Percentiles rank a stretch among this genome's conserved stretches.
Conservation (phyloP, 2,888 invertebrate species). For the Augochlorella aurata region DNA sequence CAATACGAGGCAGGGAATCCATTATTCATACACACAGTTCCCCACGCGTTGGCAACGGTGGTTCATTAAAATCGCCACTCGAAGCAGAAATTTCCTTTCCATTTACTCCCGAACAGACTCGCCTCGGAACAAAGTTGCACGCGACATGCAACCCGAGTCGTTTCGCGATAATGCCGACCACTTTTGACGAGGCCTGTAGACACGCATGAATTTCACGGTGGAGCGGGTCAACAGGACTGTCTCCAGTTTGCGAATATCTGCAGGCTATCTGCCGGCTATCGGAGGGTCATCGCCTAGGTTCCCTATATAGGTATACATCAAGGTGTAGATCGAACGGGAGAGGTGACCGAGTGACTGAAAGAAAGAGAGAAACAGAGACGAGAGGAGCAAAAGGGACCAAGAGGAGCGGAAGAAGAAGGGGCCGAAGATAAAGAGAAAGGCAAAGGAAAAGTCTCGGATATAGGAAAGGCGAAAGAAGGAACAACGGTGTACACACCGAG, state of each 20-base stretch:
- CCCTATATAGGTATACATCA: conserved; percentile 46
- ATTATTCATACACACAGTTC: neutral
- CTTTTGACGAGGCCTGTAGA: conserved; percentile 64
- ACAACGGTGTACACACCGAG: conserved; percentile 44
- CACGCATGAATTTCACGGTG: conserved; percentile 69
- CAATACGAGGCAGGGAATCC: neutral
- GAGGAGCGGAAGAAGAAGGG: conserved; percentile 18
- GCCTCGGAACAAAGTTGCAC: neutral
- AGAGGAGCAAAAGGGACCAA: conserved; percentile 3
- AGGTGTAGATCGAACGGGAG: conserved; percentile 29
- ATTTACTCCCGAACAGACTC: neutral
- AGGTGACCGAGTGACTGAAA: conserved; percentile 23
- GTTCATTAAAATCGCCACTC: neutral
- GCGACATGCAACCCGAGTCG: neutral
- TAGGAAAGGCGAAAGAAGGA: conserved; percentile 46
- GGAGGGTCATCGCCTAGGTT: conserved; percentile 69
- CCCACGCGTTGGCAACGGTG: neutral
- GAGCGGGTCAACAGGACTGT: conserved; percentile 64
- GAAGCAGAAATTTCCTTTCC: conserved; percentile 2
- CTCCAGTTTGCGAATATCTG: conserved; percentile 74
- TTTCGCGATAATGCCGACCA: neutral
- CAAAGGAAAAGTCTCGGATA: conserved; percentile 37
- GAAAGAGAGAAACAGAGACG: conserved; percentile 29
- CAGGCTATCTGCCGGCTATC: conserved; percentile 71
- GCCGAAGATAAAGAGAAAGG: conserved; percentile 30